Evolutionary conservation across 2,888 invertebrate species (phyloP), one percentile per base, ranked within the genome.

Genomic region (Spisula solida): DNA sequence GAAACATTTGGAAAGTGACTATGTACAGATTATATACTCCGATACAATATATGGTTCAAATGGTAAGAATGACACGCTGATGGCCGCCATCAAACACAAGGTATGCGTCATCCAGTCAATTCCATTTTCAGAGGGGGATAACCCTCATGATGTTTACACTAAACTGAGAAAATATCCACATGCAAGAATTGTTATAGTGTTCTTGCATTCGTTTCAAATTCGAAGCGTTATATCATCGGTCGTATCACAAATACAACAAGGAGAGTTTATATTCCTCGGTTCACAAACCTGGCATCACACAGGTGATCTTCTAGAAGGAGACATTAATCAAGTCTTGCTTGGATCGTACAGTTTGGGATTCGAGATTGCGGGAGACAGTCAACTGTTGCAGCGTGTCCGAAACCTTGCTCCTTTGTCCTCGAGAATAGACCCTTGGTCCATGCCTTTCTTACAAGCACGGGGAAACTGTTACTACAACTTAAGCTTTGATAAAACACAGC

Each of bases 211-310:
- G 20, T 84, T 89, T 34, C 82, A 90, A 8, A 55, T 91, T 20
- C 34, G 55, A 51, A 75, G 48, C 0, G 70, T 91, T 2, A 81
- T 92, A 31, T 10, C n/a, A 16, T 47, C 60, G n/a, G 8, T 92
- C 0, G 56, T 82, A 8, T 34, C 48, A 16, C 25, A 51, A 60
- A 78, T 91, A 75, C 66, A 83, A 0, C 81, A 60, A 55, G 92
- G 91, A 0, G 89, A 92, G 31, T 93, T 92, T 31, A 20, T 93
- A n/a, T 92, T 92, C n/a, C 91, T 93, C 80, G 93, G 92, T 16
- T 93, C 92, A 0, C 91, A 91, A 78, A 85, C 92, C 20, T 92
- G 90, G 91, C 89, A 87, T 31, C 88, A 85, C 18, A 90, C 86
- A n/a, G 18, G 14, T 0, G 81, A 87, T 29, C 56, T 91, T 4